Base-by-base conservation (phyloP, 2,888 invertebrate genomes). In the Meiosimyza platycephala region DNA sequence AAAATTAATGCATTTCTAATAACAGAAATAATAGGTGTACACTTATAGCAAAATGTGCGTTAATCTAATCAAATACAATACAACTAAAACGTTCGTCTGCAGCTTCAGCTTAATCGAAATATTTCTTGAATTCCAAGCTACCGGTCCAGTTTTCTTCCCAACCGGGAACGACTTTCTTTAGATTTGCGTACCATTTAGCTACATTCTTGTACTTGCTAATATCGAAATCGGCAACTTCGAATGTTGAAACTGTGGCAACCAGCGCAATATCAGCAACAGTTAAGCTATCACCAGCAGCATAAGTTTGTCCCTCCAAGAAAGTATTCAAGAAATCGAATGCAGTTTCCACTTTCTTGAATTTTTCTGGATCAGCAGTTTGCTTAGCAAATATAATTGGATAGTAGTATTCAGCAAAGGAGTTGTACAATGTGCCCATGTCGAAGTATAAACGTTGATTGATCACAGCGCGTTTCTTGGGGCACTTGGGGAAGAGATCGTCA, bases 401-500 rank as follows among this genome's bases (percentile, higher is more conserved):
- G 81, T 92, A 93, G 81, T 92, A 92, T 66, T 92, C 92, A 0
- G 88, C 88, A 79, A 93, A 92, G 79, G 91, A 89, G 70, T 89
- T 88, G 86, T 92, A 93, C 2, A 95, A 86, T 0, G 91, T 92
- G 22, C 93, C 93, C 80, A 92, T 89, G 82, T 95, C 95, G 85
- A 95, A 95, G 87, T 91, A 93, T 67, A 95, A 86, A 74, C 92
- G 89, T 81, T 93, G 92, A 85, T 95, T 93, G 33, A 95, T 92
- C 0, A 92, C 66, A 0, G 93, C 95, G 18, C 93, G 89, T 75
- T 91, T 91, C 79, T 92, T 90, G 0, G 93, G 91, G 77, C 94
- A 93, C 79, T 91, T 93, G 0, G 95, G 95, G 78, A 89, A 90
- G 50, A 95, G 87, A 0, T 89, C 87, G 81, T 92, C 93, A 78